These are phyloP conservation scores for Eremophila alpestris DNA, from an alignment of 2,797 vertebrate species.

Conservation along the genomic window DNA sequence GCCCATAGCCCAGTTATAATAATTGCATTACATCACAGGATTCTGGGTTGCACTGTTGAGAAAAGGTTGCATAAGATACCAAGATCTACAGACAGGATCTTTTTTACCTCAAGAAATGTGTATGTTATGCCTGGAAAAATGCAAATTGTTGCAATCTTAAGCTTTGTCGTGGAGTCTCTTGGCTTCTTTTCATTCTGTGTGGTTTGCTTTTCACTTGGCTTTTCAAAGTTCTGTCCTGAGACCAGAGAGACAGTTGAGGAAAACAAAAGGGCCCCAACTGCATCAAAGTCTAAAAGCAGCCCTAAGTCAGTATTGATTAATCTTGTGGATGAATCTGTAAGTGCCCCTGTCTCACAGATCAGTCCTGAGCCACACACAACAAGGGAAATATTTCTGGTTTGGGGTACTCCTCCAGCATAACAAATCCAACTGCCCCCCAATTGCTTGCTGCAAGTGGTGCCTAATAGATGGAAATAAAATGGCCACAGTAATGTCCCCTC, in stretches of 20 bases:
- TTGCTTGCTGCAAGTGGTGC: not conserved
- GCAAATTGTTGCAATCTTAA: not conserved
- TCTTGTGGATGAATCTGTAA: not conserved
- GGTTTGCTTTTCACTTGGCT: not conserved
- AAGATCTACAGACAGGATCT: not conserved
- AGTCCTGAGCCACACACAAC: not conserved
- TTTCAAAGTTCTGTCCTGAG: not conserved
- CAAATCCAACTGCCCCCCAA: accelerated
- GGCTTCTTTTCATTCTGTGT: not conserved
- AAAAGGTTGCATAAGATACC: not conserved
- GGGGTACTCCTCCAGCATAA: not conserved
- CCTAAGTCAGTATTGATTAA: not conserved
- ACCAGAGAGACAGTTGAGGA: not conserved
- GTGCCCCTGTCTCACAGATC: not conserved
- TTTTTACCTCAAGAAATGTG: not conserved
- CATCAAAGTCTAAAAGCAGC: not conserved
- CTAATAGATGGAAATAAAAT: not conserved
- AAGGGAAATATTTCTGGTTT: not conserved
- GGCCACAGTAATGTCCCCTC: accelerated
- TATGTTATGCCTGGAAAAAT: not conserved
- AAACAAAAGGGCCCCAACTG: not conserved
- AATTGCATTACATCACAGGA: no score
- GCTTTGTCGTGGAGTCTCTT: not conserved
- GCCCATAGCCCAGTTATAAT: not conserved
- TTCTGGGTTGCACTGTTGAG: not conserved